Percentiles rank a stretch among this genome's conserved stretches.
Conservation (phyloP, 2,888 invertebrate genomes). For the Cordilura impudica region DNA sequence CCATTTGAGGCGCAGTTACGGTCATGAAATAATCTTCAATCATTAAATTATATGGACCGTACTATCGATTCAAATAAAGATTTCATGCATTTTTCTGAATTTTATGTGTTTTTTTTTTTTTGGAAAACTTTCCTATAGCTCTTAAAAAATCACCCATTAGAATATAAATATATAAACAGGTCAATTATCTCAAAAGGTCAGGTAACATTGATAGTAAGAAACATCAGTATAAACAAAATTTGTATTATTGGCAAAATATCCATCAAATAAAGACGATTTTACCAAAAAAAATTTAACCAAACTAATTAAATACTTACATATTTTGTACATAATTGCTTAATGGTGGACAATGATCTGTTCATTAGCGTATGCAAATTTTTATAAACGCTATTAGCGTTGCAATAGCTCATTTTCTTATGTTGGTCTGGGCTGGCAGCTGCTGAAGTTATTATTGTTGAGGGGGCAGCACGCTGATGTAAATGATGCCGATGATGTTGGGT, state of each 20-base stretch:
- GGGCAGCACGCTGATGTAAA: conserved; percentile 67
- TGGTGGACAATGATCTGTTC: conserved; percentile 40
- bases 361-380: conserved; percentile 47
- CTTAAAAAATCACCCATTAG: no score
- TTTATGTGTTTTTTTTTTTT: no score
- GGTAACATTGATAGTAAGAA: no score
- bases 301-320: conserved; percentile 62
- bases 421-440: not conserved
- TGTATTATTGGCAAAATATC: not conserved
- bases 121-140: no score
- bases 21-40: no score
- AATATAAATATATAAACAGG: no score
- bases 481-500: conserved; percentile 66
- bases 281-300: not conserved
- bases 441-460: conserved; percentile 8
- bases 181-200: no score
- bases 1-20: no score
- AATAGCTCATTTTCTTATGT: conserved; percentile 50
- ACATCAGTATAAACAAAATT: no score
- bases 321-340: conserved; percentile 26
- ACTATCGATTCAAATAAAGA: no score
- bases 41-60: no score
- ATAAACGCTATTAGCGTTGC: conserved; percentile 39
- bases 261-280: not conserved
- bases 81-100: no score